These are phyloP conservation scores for Prolemur simus DNA, from an alignment of 2,113 vertebrate genomes.

Conservation along the genomic window DNA sequence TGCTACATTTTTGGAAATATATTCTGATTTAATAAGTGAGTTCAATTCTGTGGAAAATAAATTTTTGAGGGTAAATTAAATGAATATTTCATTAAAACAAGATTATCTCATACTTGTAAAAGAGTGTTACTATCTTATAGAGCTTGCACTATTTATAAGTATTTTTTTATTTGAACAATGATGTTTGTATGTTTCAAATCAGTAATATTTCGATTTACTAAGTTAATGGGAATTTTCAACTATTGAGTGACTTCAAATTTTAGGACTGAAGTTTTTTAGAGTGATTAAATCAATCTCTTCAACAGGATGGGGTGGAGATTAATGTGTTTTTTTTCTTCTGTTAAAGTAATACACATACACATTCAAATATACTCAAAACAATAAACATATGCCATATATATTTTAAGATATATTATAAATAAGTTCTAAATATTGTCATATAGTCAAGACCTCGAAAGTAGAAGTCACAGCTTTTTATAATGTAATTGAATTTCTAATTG, in stretches of 20 bases:
- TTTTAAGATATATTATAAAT: constrained; percentile 55
- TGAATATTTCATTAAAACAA: constrained; percentile 45
- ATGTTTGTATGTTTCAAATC: constrained; percentile 38
- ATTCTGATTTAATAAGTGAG: background rate
- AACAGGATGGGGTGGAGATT: background rate
- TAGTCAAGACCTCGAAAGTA: constrained; percentile 64
- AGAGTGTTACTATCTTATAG: constrained; percentile 1
- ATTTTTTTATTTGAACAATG: constrained; percentile 11
- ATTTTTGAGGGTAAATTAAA: constrained; percentile 1
- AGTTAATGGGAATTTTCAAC: constrained; percentile 41
- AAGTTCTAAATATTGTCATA: constrained; percentile 74
- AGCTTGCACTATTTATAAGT: background rate
- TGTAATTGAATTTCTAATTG: constrained; percentile 64
- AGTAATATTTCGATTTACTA: constrained; percentile 49
- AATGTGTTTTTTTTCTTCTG: constrained; percentile 17
- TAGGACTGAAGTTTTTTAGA: constrained; percentile 3
- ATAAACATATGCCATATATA: background rate
- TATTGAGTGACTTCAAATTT: constrained; percentile 12
- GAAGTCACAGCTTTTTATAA: constrained; percentile 64
- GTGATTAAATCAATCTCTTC: background rate
- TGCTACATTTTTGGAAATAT: background rate
- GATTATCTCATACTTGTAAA: background rate
- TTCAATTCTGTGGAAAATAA: background rate
- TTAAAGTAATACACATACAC: background rate
- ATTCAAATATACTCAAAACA: background rate